Evolutionary conservation across 2,888 invertebrate species (phyloP).

Genomic region (Rhaphigaster nebulosa): DNA sequence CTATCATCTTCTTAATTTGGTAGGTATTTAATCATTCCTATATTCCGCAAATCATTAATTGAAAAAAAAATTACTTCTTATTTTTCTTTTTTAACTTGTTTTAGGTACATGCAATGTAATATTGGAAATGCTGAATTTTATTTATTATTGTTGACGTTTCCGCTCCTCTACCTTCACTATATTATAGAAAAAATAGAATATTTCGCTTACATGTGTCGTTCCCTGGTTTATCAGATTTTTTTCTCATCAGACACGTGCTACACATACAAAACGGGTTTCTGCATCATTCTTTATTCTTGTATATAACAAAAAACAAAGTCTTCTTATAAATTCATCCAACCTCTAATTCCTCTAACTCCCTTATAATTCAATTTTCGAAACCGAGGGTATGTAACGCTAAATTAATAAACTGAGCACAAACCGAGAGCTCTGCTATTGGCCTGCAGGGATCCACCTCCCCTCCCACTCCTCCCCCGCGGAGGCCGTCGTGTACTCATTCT

Average conservation of each 20-base stretch:
- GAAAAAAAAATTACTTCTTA: no score
- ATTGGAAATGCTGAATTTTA: no score
- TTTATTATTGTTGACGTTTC: no score
- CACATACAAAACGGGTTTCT: neutral
- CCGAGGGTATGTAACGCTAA: neutral
- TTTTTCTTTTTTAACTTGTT: no score
- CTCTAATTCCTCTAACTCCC: neutral
- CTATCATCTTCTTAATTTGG: no score
- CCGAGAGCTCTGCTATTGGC: neutral
- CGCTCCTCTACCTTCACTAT: no score
- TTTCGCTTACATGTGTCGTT: neutral
- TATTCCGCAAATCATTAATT: no score
- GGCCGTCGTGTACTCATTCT: neutral
- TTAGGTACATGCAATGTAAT: no score
- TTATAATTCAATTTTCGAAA: neutral
- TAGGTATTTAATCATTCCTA: no score
- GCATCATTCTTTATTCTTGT: neutral
- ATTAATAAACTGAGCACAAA: neutral
- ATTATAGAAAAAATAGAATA: no score
- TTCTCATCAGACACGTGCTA: neutral
- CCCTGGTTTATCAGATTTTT: neutral
- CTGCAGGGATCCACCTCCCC: neutral
- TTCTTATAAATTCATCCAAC: neutral
- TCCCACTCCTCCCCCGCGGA: no score
- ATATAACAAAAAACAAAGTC: neutral